These are phyloP conservation scores for Phyllotreta striolata DNA, from an alignment of 2,888 invertebrate species.

Conservation along the genomic window DNA sequence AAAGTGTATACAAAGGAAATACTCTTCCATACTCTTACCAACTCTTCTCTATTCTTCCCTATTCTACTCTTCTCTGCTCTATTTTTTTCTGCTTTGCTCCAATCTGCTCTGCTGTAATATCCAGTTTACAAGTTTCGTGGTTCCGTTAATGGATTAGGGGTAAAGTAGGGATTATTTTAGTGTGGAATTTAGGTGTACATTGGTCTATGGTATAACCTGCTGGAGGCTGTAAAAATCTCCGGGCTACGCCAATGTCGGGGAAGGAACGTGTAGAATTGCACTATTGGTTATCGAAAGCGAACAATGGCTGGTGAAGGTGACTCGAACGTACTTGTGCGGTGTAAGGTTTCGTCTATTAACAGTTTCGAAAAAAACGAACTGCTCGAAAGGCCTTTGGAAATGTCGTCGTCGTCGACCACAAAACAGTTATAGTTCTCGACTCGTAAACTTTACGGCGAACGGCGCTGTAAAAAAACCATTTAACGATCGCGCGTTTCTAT, in stretches of 20 bases:
- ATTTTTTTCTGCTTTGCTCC: too few relatives aligned
- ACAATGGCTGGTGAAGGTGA: conserved; percentile 30
- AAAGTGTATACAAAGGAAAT: too few relatives aligned
- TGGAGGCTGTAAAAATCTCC: neutral
- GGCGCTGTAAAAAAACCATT: conserved; percentile 18
- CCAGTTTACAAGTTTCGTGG: too few relatives aligned
- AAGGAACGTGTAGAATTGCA: conserved; percentile 20
- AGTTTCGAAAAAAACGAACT: conserved; percentile 18
- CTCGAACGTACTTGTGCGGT: conserved; percentile 30
- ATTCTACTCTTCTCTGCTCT: too few relatives aligned
- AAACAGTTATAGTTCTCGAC: conserved; percentile 14
- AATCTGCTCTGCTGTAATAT: too few relatives aligned
- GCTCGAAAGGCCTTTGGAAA: conserved; percentile 20
- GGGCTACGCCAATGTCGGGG: neutral
- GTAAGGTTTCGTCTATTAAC: conserved; percentile 19
- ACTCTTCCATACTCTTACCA: too few relatives aligned
- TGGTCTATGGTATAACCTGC: too few relatives aligned
- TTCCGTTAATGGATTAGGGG: too few relatives aligned
- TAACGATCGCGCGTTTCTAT: conserved; percentile 15
- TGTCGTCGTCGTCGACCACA: conserved; percentile 13
- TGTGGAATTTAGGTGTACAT: too few relatives aligned
- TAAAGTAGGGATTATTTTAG: too few relatives aligned
- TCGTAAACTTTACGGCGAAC: conserved; percentile 21
- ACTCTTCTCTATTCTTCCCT: too few relatives aligned
- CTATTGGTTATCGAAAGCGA: conserved; percentile 19